Percentiles rank a stretch among this genome's conserved stretches.
Conservation (phyloP, 2,113 vertebrate genomes). For the Zonotrichia leucophrys region DNA sequence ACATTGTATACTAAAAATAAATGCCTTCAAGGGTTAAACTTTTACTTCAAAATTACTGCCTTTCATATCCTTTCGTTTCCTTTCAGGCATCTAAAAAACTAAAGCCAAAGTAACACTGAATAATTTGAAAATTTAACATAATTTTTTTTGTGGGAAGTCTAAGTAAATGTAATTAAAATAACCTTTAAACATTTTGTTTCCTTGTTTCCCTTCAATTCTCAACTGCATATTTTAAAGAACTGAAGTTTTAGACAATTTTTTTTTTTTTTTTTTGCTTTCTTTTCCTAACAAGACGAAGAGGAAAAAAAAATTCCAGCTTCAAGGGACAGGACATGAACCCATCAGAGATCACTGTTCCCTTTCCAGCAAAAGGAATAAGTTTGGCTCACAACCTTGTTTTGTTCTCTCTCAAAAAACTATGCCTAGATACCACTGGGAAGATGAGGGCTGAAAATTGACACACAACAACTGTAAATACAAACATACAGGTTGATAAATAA, state of each 20-base stretch:
- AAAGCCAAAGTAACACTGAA: slow-evolving; percentile 49
- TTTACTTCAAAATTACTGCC: slow-evolving; percentile 68
- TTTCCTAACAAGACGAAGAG: background rate
- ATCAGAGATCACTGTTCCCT: background rate
- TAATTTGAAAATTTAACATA: slow-evolving; percentile 69
- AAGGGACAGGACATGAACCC: background rate
- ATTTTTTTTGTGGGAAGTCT: slow-evolving; percentile 51
- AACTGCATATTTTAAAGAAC: slow-evolving; percentile 41
- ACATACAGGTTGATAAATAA: background rate
- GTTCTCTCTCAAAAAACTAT: background rate
- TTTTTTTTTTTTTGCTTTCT: accelerated
- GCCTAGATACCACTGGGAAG: background rate
- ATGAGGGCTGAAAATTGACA: slow-evolving; percentile 18
- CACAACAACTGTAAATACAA: background rate
- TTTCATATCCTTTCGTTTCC: slow-evolving; percentile 66
- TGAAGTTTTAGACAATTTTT: background rate
- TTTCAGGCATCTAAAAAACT: slow-evolving; percentile 63
- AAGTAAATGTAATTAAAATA: slow-evolving; percentile 62
- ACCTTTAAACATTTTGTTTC: slow-evolving; percentile 33
- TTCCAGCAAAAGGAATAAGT: background rate
- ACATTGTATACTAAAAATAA: slow-evolving; percentile 60
- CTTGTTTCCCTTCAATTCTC: slow-evolving; percentile 34
- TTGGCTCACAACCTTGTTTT: background rate
- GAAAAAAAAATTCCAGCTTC: background rate
- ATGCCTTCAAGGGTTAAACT: slow-evolving; percentile 39